Evolutionary conservation across 2,113 vertebrate species (phyloP), one percentile per base, ranked within the genome.

Genomic region (Dasypus novemcinctus): DNA sequence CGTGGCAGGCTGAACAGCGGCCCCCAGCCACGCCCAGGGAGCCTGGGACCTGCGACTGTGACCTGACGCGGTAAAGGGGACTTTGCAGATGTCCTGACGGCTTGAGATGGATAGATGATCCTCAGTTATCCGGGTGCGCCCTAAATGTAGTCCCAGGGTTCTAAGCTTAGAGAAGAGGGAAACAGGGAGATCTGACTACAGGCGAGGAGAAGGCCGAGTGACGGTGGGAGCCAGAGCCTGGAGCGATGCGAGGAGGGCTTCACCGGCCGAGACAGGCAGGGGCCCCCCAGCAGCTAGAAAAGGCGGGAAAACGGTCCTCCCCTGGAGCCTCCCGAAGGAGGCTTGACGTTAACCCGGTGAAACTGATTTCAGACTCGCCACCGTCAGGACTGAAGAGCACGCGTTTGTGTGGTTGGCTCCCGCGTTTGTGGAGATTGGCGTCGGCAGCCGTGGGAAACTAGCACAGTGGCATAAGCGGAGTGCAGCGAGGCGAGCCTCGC

Each of bases 401-500:
- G 3, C 5, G 7, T 12, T 1, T 31, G 61, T 31, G 31, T 1
- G 21, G 74, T 38, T 33, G 12, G 91, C 38, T 3, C 2, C 63
- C 27, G 23, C 0, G 2, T 49, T 57, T n/a, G 61, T n/a, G 64
- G 10, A 4, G 8, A 0, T 15, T 82, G 31, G 63, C 7, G 3
- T 8, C 17, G 21, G 78, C 52, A 3, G 76, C 23, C 18, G 0
- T 9, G 13, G 83, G 81, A 57, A 11, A 46, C 8, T 0, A 5
- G 49, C 8, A 43, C 15, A 5, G 12, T 0, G 27, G 49, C 4
- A 2, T 2, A 8, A 52, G 15, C 31, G 12, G 0, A n/a, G 54
- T 11, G 68, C 4, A 7, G 54, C 1, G 27, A 21, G 91, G 57
- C 33, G 18, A 54, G 27, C 13, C 20, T n/a, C 4, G 74, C 13